These are phyloP conservation scores for Xylophagus ater DNA, from an alignment of 2,888 invertebrate genomes.

Conservation along the genomic window DNA sequence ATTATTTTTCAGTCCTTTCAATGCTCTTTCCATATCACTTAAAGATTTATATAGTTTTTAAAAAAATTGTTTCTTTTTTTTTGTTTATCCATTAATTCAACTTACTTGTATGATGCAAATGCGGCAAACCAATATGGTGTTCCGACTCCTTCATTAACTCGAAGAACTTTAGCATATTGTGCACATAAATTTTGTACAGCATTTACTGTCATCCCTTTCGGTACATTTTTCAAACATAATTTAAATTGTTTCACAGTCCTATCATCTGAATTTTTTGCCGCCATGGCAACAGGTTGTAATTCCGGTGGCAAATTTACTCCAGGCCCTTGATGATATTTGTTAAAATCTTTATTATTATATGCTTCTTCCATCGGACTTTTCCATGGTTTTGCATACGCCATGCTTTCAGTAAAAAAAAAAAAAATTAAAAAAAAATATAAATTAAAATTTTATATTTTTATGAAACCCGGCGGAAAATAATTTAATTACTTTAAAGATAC, in stretches of 20 bases:
- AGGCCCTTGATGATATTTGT: constrained; percentile 13
- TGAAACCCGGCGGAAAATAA: too few relatives aligned
- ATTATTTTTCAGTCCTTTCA: constrained; percentile 9
- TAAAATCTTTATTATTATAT: constrained; percentile 12
- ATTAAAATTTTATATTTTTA: too few relatives aligned
- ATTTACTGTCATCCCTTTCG: constrained; percentile 8
- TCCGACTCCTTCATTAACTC: constrained; percentile 2
- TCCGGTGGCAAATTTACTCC: constrained; percentile 11
- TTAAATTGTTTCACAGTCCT: background rate
- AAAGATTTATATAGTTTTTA: background rate
- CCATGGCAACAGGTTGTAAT: constrained; percentile 13
- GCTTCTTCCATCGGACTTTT: constrained; percentile 15
- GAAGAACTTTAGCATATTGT: constrained; percentile 8
- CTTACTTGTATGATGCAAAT: constrained; percentile 13
- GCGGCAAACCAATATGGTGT: constrained; percentile 9
- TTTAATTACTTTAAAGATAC: too few relatives aligned
- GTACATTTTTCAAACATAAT: constrained; percentile 11
- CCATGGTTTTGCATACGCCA: constrained; percentile 15
- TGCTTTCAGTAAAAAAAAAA: too few relatives aligned
- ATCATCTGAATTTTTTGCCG: background rate
- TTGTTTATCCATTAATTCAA: background rate
- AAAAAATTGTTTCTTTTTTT: background rate
- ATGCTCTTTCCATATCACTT: constrained; percentile 14
- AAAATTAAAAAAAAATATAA: too few relatives aligned
- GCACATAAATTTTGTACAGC: constrained; percentile 11